phyloP scores from a whole-genome alignment of 2,888 invertebrate species.

The Drosophila greeni region DNA sequence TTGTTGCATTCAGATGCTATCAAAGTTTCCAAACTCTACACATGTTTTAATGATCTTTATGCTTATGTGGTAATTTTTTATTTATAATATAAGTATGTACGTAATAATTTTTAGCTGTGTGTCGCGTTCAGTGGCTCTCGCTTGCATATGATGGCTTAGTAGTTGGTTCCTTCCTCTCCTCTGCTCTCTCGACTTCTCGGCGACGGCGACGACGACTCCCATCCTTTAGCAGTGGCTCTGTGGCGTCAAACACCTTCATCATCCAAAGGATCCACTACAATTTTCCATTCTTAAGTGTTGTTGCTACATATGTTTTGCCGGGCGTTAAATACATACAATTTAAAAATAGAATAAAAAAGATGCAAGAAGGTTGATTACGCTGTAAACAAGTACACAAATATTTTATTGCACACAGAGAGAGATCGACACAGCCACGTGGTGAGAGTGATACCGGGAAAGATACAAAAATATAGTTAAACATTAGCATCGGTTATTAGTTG shows the following conservation, averaged over 20 bases:
- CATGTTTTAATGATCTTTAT: constrained; percentile 62
- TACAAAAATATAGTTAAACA: constrained; percentile 42
- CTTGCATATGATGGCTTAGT: constrained; percentile 38
- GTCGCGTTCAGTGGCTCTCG: constrained; percentile 49
- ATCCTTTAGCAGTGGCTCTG: constrained; percentile 25
- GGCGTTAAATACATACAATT: constrained; percentile 70
- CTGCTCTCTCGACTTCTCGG: background rate
- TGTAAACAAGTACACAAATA: constrained; percentile 57
- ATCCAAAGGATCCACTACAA: constrained; percentile 55
- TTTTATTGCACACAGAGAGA: constrained; percentile 33
- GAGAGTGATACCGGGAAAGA: constrained; percentile 58
- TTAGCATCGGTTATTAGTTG: constrained; percentile 19
- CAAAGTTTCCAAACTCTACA: constrained; percentile 66
- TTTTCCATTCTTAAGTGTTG: constrained; percentile 67
- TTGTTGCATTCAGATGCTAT: constrained; percentile 64
- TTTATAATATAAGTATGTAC: constrained; percentile 69
- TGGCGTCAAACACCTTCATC: constrained; percentile 36
- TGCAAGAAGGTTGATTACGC: constrained; percentile 74
- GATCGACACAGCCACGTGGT: constrained; percentile 30
- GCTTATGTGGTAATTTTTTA: constrained; percentile 60
- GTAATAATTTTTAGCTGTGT: constrained; percentile 62
- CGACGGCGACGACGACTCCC: constrained; percentile 10
- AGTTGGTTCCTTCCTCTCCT: constrained; percentile 47
- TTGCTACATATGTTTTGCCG: constrained; percentile 66
- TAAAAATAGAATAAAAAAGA: constrained; percentile 70